A percentile compares a stretch with the other conserved stretches of the same genome.
These are phyloP conservation scores for Tamias sibiricus DNA, from an alignment of 2,113 vertebrate species.

Conservation along the genomic window DNA sequence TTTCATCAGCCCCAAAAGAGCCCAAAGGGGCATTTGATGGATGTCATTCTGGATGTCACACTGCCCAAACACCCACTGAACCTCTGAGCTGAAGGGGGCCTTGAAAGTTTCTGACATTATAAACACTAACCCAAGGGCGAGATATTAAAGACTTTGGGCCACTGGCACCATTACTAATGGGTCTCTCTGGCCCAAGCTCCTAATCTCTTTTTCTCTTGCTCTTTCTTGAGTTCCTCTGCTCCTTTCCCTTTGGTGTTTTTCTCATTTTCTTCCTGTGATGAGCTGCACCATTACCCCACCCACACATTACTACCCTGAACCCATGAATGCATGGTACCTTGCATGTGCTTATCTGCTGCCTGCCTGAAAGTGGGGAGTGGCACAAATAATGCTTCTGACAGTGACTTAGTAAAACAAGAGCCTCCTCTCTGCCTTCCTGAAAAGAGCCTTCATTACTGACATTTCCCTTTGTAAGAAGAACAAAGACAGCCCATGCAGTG, in stretches of 20 bases:
- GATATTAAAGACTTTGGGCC: not conserved
- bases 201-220: not conserved
- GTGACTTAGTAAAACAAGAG: constrained; percentile 61
- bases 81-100: not conserved
- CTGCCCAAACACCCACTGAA: not conserved
- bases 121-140: not conserved
- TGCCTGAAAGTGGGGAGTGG: not conserved
- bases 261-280: not conserved
- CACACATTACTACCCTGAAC: not conserved
- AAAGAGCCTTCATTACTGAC: constrained; percentile 59
- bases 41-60: constrained; percentile 51
- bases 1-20: constrained; percentile 45
- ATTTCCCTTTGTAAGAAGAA: constrained; percentile 64
- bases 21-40: constrained; percentile 2
- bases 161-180: not conserved
- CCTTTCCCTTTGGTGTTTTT: not conserved
- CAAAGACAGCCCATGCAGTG: constrained; percentile 27
- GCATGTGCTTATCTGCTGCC: not conserved
- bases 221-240: not conserved
- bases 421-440: constrained; percentile 26
- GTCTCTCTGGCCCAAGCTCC: not conserved
- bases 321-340: not conserved
- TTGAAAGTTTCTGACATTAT: constrained; percentile 25
- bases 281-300: not conserved
- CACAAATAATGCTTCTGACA: constrained; percentile 53